Evolutionary conservation across 2,113 vertebrate genomes (phyloP).

Genomic region (Phaetusa simplex): DNA sequence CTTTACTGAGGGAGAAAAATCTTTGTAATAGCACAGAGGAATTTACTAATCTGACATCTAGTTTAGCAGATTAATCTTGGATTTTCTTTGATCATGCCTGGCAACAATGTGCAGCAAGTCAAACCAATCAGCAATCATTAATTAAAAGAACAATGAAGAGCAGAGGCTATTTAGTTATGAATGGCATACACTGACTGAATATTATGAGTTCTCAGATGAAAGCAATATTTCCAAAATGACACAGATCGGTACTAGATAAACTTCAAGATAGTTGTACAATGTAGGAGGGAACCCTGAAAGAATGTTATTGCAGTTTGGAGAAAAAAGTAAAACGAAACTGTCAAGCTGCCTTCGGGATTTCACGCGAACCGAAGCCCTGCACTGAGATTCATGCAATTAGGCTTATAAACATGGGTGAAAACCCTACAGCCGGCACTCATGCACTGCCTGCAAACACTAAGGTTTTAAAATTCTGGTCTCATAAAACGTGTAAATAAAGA

Average conservation of each 20-base stretch:
- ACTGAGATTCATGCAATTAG: neutral
- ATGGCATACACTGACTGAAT: slow-evolving; percentile 54
- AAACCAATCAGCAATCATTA: slow-evolving; percentile 81
- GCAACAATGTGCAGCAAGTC: slow-evolving; percentile 73
- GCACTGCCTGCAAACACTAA: neutral
- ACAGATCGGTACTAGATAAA: slow-evolving; percentile 6
- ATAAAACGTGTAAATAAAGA: neutral
- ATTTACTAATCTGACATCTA: slow-evolving; percentile 86
- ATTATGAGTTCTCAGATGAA: slow-evolving; percentile 49
- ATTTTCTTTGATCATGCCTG: slow-evolving; percentile 82
- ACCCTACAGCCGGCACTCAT: too few species aligned
- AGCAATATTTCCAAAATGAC: slow-evolving; percentile 48
- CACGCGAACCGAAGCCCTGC: neutral
- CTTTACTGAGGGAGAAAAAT: slow-evolving; percentile 77
- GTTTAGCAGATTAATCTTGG: slow-evolving; percentile 81
- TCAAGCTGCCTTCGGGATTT: neutral
- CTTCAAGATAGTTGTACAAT: neutral
- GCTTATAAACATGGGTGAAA: neutral
- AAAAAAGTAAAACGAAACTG: neutral
- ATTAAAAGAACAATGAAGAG: slow-evolving; percentile 78
- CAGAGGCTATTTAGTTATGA: slow-evolving; percentile 58
- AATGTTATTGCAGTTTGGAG: neutral
- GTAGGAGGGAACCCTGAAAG: neutral
- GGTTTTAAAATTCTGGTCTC: neutral
- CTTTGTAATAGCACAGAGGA: slow-evolving; percentile 81